Conservation (phyloP, 2,888 invertebrate species). For the Oxycera nigricornis region DNA sequence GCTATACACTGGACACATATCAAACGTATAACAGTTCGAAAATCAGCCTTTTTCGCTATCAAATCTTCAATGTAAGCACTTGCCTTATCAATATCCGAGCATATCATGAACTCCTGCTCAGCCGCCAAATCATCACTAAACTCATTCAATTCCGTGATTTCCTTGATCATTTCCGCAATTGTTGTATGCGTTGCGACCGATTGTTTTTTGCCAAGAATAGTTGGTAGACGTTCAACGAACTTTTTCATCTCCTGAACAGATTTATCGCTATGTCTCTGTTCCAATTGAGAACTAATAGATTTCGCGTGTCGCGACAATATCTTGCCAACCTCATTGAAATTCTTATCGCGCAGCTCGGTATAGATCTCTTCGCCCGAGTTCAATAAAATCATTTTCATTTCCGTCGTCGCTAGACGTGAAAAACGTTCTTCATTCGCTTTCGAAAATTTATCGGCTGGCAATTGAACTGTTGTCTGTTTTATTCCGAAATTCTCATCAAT, state of each 20-base stretch:
- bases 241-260: conserved; percentile 95
- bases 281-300: conserved; percentile 82
- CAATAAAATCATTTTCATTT: conserved; percentile 78
- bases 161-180: conserved; percentile 92
- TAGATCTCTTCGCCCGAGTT: conserved; percentile 91
- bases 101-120: conserved; percentile 92
- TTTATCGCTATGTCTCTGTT: conserved; percentile 84
- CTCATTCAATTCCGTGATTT: conserved; percentile 74
- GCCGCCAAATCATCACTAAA: conserved; percentile 82
- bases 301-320: conserved; percentile 86
- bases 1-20: conserved; percentile 93
- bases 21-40: conserved; percentile 84
- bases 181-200: conserved; percentile 89
- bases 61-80: conserved; percentile 90
- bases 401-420: conserved; percentile 59
- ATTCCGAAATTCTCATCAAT: conserved; percentile 95
- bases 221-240: conserved; percentile 88
- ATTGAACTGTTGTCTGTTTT: conserved; percentile 77
- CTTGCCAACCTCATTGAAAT: conserved; percentile 89
- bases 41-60: conserved; percentile 82
- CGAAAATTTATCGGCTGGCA: conserved; percentile 86
- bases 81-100: conserved; percentile 88
- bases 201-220: conserved; percentile 84
- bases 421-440: conserved; percentile 66
- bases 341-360: conserved; percentile 88